Evolutionary conservation across 2,797 vertebrate genomes (phyloP).

Genomic region (Semotilus atromaculatus): DNA sequence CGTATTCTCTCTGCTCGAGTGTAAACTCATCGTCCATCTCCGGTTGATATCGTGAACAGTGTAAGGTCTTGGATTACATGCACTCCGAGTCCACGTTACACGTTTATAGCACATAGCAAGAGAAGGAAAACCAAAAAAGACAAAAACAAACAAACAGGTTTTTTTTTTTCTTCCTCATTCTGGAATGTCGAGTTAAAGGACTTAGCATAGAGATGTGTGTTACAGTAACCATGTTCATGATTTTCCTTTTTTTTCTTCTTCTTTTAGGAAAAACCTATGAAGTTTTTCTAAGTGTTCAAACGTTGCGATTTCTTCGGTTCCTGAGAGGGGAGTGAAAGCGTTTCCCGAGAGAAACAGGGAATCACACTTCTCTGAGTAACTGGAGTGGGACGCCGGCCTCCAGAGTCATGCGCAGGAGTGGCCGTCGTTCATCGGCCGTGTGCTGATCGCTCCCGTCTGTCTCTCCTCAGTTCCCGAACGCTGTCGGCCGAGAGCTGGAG

Average conservation of each 20-base stretch:
- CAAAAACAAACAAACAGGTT: conserved; percentile 67
- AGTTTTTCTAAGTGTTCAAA: conserved; percentile 58
- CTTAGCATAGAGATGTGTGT: conserved; percentile 68
- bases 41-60: conserved; percentile 90
- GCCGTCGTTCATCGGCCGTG: not conserved
- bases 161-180: conserved; percentile 67
- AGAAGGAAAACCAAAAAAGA: conserved; percentile 62
- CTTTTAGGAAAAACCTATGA: conserved; percentile 88
- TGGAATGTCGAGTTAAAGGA: conserved; percentile 88
- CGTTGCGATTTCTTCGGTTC: conserved; percentile 56
- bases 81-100: conserved; percentile 74
- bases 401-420: not conserved
- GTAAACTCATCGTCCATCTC: conserved; percentile 77
- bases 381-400: conserved; percentile 36
- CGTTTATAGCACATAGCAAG: conserved; percentile 72
- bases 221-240: conserved; percentile 45
- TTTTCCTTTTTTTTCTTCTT: conserved; percentile 48
- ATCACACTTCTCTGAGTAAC: conserved; percentile 67
- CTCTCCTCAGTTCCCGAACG: not conserved
- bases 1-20: conserved; percentile 61
- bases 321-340: conserved; percentile 66
- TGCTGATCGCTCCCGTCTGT: not conserved
- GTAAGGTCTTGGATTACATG: conserved; percentile 93
- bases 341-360: conserved; percentile 69
- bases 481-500: conserved; percentile 16